These are phyloP conservation scores for Nematostella vectensis DNA, from an alignment of 92 coral and sea anemone species.

Conservation along the genomic window DNA sequence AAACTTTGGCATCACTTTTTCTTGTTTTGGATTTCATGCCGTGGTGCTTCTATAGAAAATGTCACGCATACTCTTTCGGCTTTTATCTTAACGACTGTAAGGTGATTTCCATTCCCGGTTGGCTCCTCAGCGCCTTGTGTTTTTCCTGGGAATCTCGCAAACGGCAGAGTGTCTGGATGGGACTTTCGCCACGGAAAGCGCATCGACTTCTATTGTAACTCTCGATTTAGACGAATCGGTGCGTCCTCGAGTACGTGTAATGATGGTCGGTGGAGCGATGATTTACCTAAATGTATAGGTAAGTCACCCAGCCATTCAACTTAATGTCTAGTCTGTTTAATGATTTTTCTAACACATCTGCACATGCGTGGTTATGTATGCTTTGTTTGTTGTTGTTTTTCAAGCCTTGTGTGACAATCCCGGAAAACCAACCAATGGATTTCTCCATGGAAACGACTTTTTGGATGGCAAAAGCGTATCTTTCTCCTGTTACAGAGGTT, in stretches of 20 bases:
- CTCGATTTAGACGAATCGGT: slow-evolving; percentile 28
- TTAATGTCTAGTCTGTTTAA: background rate
- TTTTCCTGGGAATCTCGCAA: slow-evolving; percentile 14
- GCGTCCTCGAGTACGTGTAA: background rate
- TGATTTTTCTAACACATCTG: too few relatives aligned
- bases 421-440: slow-evolving; percentile 11
- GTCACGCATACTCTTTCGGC: too few relatives aligned
- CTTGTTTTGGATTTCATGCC: too few relatives aligned
- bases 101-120: too few relatives aligned
- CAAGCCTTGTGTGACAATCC: slow-evolving; percentile 27
- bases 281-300: slow-evolving; percentile 36
- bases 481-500: slow-evolving; percentile 19
- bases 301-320: slow-evolving; percentile 2
- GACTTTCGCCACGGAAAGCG: slow-evolving; percentile 26
- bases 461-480: slow-evolving; percentile 37
- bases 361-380: too few relatives aligned
- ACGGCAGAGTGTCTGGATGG: slow-evolving; percentile 25
- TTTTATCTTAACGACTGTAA: too few relatives aligned
- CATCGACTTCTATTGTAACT: slow-evolving; percentile 37
- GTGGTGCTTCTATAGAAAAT: too few relatives aligned
- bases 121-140: slow-evolving; percentile 24
- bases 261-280: slow-evolving; percentile 38
- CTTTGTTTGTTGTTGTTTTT: background rate
- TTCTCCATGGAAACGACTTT: slow-evolving; percentile 8
- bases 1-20: too few relatives aligned